Conservation (phyloP, 2,888 invertebrate genomes). For the Ochlodes sylvanus region DNA sequence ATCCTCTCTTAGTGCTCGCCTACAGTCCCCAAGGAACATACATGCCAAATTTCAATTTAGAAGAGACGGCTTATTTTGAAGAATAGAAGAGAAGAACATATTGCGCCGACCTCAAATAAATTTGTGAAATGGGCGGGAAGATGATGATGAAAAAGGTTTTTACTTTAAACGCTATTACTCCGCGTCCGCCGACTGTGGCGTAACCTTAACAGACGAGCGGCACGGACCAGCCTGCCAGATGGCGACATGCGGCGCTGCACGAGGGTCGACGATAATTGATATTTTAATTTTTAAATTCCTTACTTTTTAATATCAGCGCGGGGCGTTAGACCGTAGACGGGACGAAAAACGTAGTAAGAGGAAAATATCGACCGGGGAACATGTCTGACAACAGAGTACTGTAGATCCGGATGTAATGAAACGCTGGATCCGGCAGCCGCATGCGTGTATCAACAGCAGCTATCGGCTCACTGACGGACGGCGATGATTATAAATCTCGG, state of each 20-base stretch:
- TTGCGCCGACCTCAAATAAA: too few species aligned
- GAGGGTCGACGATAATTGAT: not conserved
- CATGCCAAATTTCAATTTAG: too few species aligned
- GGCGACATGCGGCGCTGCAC: not conserved
- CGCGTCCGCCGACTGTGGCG: not conserved
- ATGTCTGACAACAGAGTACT: not conserved
- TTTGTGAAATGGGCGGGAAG: too few species aligned
- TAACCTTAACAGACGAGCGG: not conserved
- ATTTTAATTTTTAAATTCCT: too few species aligned
- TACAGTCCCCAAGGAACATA: too few species aligned
- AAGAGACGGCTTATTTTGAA: too few species aligned
- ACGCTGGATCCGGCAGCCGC: not conserved
- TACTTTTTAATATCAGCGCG: too few species aligned
- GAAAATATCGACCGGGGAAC: not conserved
- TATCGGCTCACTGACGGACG: slow-evolving; percentile 8
- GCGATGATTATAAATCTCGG: slow-evolving; percentile 15
- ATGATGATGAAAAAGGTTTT: too few species aligned
- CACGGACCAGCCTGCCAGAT: not conserved
- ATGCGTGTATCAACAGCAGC: not conserved
- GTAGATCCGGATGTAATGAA: slow-evolving; percentile 11
- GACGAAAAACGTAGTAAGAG: not conserved
- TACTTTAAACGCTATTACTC: too few species aligned
- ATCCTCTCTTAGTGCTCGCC: too few species aligned
- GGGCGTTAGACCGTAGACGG: too few species aligned
- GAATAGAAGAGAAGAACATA: too few species aligned